A percentile compares a stretch with the other conserved stretches of the same genome.
Conservation (phyloP, 2,797 vertebrate genomes). For the Enteromius afrohamiltoni region DNA sequence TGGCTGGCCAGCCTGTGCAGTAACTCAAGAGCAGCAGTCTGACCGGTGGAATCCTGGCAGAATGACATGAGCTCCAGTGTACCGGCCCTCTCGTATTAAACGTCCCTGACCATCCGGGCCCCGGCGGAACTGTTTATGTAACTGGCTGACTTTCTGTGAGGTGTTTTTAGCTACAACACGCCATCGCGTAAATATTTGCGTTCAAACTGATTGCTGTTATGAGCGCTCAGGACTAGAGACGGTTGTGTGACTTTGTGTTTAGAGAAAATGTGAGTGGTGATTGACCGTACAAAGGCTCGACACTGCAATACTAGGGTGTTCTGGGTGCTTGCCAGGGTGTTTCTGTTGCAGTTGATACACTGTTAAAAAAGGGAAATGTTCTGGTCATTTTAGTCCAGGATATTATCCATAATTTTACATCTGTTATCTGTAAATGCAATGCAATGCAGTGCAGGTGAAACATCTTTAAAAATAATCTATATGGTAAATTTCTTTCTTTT, state of each 20-base stretch:
- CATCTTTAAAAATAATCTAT: neutral
- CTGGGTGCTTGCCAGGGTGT: neutral
- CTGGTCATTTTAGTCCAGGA: neutral
- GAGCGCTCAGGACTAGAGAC: conserved; percentile 1
- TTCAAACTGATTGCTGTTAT: conserved; percentile 31
- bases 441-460: neutral
- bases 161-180: conserved; percentile 36
- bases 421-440: neutral
- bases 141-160: conserved; percentile 42
- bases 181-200: conserved; percentile 40
- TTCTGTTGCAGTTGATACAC: neutral
- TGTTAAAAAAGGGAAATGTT: neutral
- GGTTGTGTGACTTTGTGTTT: conserved; percentile 26
- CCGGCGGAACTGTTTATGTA: conserved; percentile 51
- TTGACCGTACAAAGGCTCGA: neutral
- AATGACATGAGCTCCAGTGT: conserved; percentile 43
- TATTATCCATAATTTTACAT: neutral
- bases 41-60: conserved; percentile 58
- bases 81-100: conserved; percentile 24
- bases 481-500: neutral
- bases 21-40: conserved; percentile 59
- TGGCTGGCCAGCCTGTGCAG: neutral
- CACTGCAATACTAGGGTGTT: neutral
- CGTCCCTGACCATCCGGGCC: conserved; percentile 25
- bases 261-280: conserved; percentile 29